Base-by-base conservation (phyloP, 2,797 vertebrate species). In the Sylvilagus floridanus region DNA sequence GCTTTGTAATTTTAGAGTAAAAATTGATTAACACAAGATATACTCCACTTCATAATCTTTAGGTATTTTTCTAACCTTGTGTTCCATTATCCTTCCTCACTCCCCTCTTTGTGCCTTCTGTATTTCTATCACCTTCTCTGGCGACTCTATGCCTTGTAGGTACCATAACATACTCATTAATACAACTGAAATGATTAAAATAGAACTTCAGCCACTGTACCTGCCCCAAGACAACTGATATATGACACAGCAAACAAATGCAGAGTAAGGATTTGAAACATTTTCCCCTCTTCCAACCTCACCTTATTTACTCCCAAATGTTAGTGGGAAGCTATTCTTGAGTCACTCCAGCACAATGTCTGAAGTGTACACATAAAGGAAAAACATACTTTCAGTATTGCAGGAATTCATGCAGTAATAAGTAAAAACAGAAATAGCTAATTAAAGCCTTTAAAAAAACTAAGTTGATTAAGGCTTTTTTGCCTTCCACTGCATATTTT, bases 1-100 rank as follows among this genome's bases (percentile, higher is more conserved):
- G 35, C 52, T 95, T 92, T 95, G 60, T 35, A 71, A 32, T 90
- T 87, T 82, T 81, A 30, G 21, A 81, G 47, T 79, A 76, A 57
- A 88, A 54, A 62, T 24, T 69, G 26, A 83, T 22, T 22, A 37
- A 50, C 30, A 78, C 24, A 77, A 79, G 32, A 95, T n/a, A 28
- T 24, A 66, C 7, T 3, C 4, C 17, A 21, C n/a, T 90, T 90
- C 14, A 52, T 76, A 65, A 60, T 12, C 22, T 84, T 68, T 71
- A 26, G 63, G 26, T 69, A 4, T 57, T n/a, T 84, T 81, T 50
- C 26, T 52, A 72, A 35, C 50, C 8, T 79, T 32, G 8, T 4
- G 7, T 19, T 83, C 76, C 50, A 19, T 37, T 16, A 32, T 17
- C 11, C 17, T 50, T 63, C 54, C 75, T n/a, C 35, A 68, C 50